These are phyloP conservation scores for Drosophila longiperda DNA, from an alignment of 2,888 invertebrate species.

Conservation along the genomic window DNA sequence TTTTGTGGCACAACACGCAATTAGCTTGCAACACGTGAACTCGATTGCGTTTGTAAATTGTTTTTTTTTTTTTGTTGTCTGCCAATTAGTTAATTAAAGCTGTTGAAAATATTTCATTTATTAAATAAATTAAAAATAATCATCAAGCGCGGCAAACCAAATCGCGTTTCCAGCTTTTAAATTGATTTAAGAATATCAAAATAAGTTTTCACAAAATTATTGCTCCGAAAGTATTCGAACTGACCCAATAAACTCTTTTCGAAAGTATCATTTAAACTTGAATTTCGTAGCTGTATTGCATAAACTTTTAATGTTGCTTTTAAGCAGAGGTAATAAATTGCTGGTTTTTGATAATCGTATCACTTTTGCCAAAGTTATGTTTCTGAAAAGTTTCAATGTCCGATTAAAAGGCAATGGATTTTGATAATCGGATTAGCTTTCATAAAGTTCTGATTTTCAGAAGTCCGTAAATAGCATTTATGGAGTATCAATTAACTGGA, in stretches of 20 bases:
- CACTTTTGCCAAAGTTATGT: neutral
- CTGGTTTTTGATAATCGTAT: neutral
- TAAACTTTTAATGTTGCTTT: neutral
- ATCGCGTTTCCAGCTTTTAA: neutral
- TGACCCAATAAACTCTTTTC: neutral
- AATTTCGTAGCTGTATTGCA: neutral
- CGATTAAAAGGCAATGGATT: neutral
- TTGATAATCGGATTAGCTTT: neutral
- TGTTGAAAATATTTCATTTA: conserved; percentile 30
- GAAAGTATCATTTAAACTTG: neutral
- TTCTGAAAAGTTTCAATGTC: neutral
- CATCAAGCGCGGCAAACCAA: neutral
- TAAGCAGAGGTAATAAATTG: neutral
- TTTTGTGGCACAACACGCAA: conserved; percentile 28
- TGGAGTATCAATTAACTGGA: neutral
- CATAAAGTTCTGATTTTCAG: neutral
- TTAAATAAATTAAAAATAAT: conserved; percentile 10
- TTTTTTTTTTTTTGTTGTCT: conserved; percentile 26
- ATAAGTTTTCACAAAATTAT: neutral
- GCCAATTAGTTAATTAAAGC: conserved; percentile 72
- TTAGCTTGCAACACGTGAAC: conserved; percentile 51
- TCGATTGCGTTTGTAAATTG: conserved; percentile 20
- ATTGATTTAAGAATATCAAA: neutral
- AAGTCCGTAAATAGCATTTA: neutral
- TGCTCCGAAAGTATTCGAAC: neutral